Evolutionary conservation across 1,140 invertebrate species (phyloP).

Genomic region (Cepaea nemoralis): DNA sequence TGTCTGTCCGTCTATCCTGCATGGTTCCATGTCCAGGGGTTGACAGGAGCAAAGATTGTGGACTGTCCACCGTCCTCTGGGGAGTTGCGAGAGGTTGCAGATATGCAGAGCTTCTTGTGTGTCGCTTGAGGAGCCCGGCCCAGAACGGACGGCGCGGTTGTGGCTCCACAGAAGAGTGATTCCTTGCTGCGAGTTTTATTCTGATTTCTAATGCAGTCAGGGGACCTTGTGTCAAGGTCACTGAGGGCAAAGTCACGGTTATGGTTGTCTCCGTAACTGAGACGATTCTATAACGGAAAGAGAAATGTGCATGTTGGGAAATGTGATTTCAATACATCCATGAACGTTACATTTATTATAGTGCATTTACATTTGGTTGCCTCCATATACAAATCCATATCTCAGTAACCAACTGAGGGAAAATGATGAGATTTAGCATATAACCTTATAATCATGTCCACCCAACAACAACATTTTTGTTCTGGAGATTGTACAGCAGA

Average conservation of each 20-base stretch:
- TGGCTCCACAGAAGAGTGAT: not conserved
- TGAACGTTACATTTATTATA: too few relatives aligned
- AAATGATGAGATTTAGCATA: too few relatives aligned
- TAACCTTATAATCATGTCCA: too few relatives aligned
- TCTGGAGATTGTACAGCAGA: too few relatives aligned
- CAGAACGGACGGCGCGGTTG: not conserved
- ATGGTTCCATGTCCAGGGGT: too few relatives aligned
- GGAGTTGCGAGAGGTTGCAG: too few relatives aligned
- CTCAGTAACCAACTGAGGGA: too few relatives aligned
- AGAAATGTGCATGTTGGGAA: not conserved
- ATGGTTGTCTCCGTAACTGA: not conserved
- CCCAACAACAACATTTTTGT: too few relatives aligned
- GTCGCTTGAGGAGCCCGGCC: not conserved
- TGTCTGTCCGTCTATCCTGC: too few relatives aligned
- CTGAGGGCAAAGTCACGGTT: not conserved
- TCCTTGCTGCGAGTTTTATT: not conserved
- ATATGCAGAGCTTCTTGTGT: not conserved
- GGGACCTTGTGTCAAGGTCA: not conserved
- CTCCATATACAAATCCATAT: too few relatives aligned
- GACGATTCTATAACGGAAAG: not conserved
- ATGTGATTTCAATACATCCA: too few relatives aligned
- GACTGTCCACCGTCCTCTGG: not conserved
- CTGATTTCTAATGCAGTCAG: slow-evolving; percentile 6
- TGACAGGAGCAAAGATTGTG: not conserved
- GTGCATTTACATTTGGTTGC: too few relatives aligned